A percentile compares a stretch with the other conserved stretches of the same genome.
Conservation (phyloP, 2,797 vertebrate genomes). For the Myiothlypis coronata region DNA sequence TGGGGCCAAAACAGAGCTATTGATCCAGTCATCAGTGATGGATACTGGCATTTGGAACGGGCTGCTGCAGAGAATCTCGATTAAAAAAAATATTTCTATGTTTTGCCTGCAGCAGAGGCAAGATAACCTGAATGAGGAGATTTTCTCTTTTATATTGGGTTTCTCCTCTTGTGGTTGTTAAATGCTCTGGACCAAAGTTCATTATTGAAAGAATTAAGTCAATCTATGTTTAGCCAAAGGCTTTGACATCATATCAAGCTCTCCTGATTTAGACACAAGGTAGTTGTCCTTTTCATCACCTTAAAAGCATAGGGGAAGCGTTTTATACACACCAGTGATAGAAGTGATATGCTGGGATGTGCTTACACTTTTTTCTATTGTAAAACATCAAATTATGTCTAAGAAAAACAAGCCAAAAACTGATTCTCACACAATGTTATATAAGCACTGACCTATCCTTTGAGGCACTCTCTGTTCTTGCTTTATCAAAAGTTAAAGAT, state of each 20-base stretch:
- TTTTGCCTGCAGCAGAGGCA: constrained; percentile 80
- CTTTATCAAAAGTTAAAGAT: constrained; percentile 1
- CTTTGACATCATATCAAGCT: constrained; percentile 74
- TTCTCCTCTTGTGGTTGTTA: constrained; percentile 79
- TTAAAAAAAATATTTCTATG: constrained; percentile 81
- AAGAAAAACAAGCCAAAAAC: constrained; percentile 46
- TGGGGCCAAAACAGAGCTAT: constrained; percentile 96
- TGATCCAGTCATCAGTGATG: constrained; percentile 98
- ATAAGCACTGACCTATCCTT: not conserved
- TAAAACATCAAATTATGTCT: constrained; percentile 60
- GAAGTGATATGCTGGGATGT: not conserved
- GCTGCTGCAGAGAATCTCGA: constrained; percentile 81
- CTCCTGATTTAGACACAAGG: constrained; percentile 71
- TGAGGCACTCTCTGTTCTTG: not conserved
- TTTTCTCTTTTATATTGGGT: constrained; percentile 76
- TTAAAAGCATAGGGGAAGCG: constrained; percentile 56
- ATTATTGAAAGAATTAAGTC: constrained; percentile 82
- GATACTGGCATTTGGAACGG: constrained; percentile 92
- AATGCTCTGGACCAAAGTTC: constrained; percentile 78
- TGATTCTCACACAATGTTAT: not conserved
- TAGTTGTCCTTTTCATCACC: constrained; percentile 74
- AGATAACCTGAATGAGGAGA: constrained; percentile 76
- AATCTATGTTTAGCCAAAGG: constrained; percentile 81
- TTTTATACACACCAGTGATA: constrained; percentile 52
- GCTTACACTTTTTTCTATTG: not conserved